phyloP scores from a whole-genome alignment of 2,888 invertebrate species.

The Euclidia mi region DNA sequence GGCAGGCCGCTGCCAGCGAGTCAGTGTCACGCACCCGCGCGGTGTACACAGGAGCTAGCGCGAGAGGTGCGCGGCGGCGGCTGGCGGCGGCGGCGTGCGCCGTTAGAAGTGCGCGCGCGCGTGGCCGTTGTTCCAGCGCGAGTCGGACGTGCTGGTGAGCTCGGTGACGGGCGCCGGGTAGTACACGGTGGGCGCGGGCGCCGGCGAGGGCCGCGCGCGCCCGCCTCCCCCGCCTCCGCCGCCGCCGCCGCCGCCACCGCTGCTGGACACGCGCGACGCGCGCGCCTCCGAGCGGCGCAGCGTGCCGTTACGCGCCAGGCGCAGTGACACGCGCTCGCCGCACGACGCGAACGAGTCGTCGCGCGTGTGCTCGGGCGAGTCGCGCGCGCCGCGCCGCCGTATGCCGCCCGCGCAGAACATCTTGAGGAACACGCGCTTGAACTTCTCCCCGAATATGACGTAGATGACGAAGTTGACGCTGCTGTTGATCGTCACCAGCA shows the following conservation, averaged over 20 bases:
- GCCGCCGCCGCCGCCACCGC: conserved; percentile 55
- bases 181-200: conserved; percentile 74
- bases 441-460: conserved; percentile 99
- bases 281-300: conserved; percentile 73
- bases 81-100: conserved; percentile 23
- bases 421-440: conserved; percentile 95
- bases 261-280: conserved; percentile 41
- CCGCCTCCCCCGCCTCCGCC: no score
- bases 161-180: conserved; percentile 74
- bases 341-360: conserved; percentile 96
- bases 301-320: conserved; percentile 86
- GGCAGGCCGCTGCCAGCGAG: conserved; percentile 1
- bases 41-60: conserved; percentile 22
- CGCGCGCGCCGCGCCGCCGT: conserved; percentile 89
- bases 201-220: conserved; percentile 54
- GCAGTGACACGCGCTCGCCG: conserved; percentile 93
- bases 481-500: conserved; percentile 98
- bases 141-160: conserved; percentile 54
- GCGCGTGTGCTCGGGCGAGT: conserved; percentile 92
- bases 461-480: conserved; percentile 99
- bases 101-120: conserved; percentile 68
- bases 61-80: conserved; percentile 29
- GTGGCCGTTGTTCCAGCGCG: conserved; percentile 68
- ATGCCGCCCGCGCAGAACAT: conserved; percentile 93
- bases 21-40: no score